Base-by-base conservation (phyloP, 2,888 invertebrate genomes). In the Melangyna quadrimaculata region DNA sequence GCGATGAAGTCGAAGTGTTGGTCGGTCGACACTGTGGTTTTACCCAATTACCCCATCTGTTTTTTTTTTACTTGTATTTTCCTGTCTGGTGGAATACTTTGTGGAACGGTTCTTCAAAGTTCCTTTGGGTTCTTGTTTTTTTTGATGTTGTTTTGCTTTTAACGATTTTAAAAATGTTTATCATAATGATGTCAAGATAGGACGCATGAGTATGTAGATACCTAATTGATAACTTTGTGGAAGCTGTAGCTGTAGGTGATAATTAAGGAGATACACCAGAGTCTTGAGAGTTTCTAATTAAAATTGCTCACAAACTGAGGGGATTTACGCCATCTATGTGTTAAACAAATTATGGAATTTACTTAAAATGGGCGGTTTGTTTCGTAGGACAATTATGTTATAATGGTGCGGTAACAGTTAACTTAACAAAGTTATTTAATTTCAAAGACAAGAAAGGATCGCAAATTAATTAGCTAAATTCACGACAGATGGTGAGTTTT, bases 171-270 rank as follows among this genome's bases (percentile, higher is more conserved):
- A 45, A 77, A 81, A 81, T 77, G 71, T 81, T 81, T 72, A 77
- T 77, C 77, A 77, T 72, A 77, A 67, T 81, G 81, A 77, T 67
- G 78, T 78, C 78, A 65, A 61, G 77, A 77, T 75, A 43, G 67
- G 59, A 67, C 53, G 73, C 65, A 70, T 61, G 74, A 55, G 69
- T 61, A 57, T 61, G 59, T 74, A 67, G 67, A 67, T 67, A 67
- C 67, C 51, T 67, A 80, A 74, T 80, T 79, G 72, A 79, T 78
- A 79, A 79, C 40, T 57, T 40, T 35, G 27, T 22, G n/a, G 40
- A 32, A 51, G 43, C 67, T 35, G 67, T 67, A 51, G 43, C 67
- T 35, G 67, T 67, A 61, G 79, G 67, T 53, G 51, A 73, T 74
- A 69, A 72, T 78, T 73, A 79, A 61, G 48, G 19, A 67, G 57